These are phyloP conservation scores for Spheniscus mendiculus DNA, from an alignment of 2,113 vertebrate genomes.

Conservation along the genomic window DNA sequence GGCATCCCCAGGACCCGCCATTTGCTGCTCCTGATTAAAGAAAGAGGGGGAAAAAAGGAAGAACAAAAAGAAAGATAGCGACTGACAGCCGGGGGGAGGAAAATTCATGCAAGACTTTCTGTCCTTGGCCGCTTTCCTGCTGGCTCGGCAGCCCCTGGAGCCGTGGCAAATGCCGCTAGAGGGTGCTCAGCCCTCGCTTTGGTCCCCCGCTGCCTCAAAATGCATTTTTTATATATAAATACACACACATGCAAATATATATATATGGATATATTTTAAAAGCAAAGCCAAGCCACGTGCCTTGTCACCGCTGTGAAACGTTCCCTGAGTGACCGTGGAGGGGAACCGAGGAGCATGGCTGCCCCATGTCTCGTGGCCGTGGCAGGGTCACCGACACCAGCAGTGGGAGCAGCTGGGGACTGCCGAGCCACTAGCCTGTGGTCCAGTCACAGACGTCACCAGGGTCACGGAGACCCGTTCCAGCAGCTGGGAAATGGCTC, in stretches of 20 bases:
- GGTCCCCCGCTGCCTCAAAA: neutral
- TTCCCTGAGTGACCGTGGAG: neutral
- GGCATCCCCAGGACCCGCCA: neutral
- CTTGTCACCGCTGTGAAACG: neutral
- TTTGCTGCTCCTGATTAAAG: neutral
- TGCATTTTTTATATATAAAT: neutral
- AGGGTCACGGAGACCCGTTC: neutral
- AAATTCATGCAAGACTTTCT: slow-evolving; percentile 1
- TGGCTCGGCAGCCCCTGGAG: neutral
- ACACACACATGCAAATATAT: neutral
- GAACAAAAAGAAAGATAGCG: neutral
- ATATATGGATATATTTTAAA: neutral
- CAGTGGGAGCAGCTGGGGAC: neutral
- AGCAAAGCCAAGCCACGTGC: neutral
- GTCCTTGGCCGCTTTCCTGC: neutral
- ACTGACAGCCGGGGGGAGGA: neutral
- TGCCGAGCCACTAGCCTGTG: rapidly evolving
- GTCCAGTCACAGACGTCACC: neutral
- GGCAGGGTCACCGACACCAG: neutral
- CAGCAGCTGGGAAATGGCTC: neutral
- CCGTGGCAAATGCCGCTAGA: slow-evolving; percentile 47
- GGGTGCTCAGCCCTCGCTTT: slow-evolving; percentile 60
- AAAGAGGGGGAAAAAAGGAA: neutral
- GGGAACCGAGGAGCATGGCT: rapidly evolving
- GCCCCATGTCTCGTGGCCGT: neutral